Conservation (phyloP, 2,888 invertebrate species). For the Thereva nobilitata region DNA sequence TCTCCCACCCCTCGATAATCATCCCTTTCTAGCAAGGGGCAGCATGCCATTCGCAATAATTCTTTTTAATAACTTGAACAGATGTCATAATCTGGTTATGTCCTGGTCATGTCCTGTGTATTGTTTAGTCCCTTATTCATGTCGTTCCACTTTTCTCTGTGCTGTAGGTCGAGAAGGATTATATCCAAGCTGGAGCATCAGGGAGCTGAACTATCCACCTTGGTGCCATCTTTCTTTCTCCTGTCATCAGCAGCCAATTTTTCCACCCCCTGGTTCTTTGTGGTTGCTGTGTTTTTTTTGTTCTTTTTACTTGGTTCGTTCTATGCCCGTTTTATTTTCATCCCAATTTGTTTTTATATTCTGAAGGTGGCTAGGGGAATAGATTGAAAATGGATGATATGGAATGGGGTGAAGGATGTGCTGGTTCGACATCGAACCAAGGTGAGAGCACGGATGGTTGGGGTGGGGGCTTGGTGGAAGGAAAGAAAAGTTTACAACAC, state of each 20-base stretch:
- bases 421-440: too few species aligned
- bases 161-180: conserved; percentile 1
- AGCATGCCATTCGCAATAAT: conserved; percentile 17
- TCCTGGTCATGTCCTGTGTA: conserved; percentile 12
- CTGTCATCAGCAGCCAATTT: conserved; percentile 34
- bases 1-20: conserved; percentile 11
- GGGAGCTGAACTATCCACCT: not conserved
- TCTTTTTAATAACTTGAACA: conserved; percentile 38
- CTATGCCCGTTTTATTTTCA: conserved; percentile 3
- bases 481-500: conserved; percentile 20
- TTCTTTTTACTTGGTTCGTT: conserved; percentile 7
- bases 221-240: conserved; percentile 18
- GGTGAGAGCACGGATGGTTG: too few species aligned
- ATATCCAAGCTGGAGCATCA: not conserved
- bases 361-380: too few species aligned
- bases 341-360: not conserved
- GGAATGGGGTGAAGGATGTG: too few species aligned
- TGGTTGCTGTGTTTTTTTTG: not conserved
- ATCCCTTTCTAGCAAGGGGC: too few species aligned
- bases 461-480: not conserved
- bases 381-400: too few species aligned
- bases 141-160: not conserved
- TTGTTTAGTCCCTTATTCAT: not conserved
- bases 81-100: conserved; percentile 39
- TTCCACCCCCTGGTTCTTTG: not conserved